Evolutionary conservation across 2,888 invertebrate genomes (phyloP), one percentile per base, ranked within the genome.

Genomic region (Corbicula japonica): DNA sequence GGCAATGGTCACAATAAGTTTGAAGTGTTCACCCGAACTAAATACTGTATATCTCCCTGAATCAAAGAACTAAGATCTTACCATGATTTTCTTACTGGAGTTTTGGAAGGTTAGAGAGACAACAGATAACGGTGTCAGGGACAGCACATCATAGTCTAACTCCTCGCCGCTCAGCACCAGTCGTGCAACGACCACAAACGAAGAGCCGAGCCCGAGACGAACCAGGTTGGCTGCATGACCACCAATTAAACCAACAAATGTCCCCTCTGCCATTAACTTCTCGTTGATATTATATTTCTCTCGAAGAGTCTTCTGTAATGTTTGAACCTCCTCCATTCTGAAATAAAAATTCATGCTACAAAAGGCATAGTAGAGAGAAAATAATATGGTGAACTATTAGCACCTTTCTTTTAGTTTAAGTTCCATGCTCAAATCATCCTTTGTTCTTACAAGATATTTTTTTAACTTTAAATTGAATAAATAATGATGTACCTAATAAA

Each of bases 81-180:
- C 58, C 56, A 28, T 69, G 8, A 69, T 26, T 34, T 48, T 58
- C 34, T 58, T n/a, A 23, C 44, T 44, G 28, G 21, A 12, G n/a
- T 48, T 46, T 18, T 46, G 41, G 34, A 44, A 69, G n/a, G 69
- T 44, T 28, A 58, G n/a, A 18, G 34, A 58, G 28, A 71, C 21
- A 32, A 61, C 34, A 18, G 46, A n/a, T 2, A 61, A 21, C n/a
- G 70, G 70, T 34, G 48, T 61, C 12, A 71, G 21, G 2, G 61
- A 61, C 10, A 38, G 8, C 4, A 71, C 60, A n/a, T 71, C 70
- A 48, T 71, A 71, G 30, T 61, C 70, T 34, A 71, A 38, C 18
- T 23, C 48, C 28, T 46, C 28, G n/a, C 70, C 70, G 30, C 50
- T 48, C 10, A 71, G 61, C n/a, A 50, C 60, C 28, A 71, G n/a